These are phyloP conservation scores for Helicoverpa armigera DNA, from an alignment of 1,140 invertebrate species.

Conservation along the genomic window DNA sequence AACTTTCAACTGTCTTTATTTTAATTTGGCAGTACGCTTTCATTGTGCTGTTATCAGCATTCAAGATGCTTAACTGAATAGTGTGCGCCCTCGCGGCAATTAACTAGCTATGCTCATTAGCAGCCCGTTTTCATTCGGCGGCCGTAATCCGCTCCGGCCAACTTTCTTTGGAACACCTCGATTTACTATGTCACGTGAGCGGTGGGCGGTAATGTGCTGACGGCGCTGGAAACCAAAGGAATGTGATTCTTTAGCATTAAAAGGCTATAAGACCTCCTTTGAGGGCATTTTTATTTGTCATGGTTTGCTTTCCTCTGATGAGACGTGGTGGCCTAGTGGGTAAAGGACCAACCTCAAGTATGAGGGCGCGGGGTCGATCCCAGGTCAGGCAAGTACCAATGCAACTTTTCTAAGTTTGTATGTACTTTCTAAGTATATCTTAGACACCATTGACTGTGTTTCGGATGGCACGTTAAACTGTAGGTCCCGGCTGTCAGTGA, in stretches of 20 bases:
- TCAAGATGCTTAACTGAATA: slow-evolving; percentile 64
- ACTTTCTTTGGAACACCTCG: slow-evolving; percentile 69
- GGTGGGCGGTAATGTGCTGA: slow-evolving; percentile 65
- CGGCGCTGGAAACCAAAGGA: slow-evolving; percentile 44
- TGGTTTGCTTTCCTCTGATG: too few relatives aligned
- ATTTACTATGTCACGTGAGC: slow-evolving; percentile 70
- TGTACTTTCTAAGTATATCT: too few relatives aligned
- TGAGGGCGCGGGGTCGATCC: too few relatives aligned
- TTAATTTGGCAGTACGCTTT: slow-evolving; percentile 15
- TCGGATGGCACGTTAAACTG: too few relatives aligned
- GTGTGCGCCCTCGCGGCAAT: slow-evolving; percentile 65
- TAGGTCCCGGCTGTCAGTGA: too few relatives aligned
- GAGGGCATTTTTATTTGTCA: neutral
- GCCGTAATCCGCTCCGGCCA: slow-evolving; percentile 66
- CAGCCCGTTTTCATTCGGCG: slow-evolving; percentile 74
- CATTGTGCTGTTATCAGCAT: slow-evolving; percentile 71
- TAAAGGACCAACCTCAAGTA: too few relatives aligned
- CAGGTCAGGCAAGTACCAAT: too few relatives aligned
- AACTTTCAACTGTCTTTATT: neutral
- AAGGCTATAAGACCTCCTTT: slow-evolving; percentile 27
- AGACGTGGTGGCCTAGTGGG: too few relatives aligned
- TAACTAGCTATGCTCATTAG: slow-evolving; percentile 78
- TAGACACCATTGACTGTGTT: too few relatives aligned
- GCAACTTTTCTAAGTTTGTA: too few relatives aligned
- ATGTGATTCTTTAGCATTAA: slow-evolving; percentile 52